Evolutionary conservation across 2,797 vertebrate genomes (phyloP), one percentile per base, ranked within the genome.

Genomic region (Melanotaenia boesemani): DNA sequence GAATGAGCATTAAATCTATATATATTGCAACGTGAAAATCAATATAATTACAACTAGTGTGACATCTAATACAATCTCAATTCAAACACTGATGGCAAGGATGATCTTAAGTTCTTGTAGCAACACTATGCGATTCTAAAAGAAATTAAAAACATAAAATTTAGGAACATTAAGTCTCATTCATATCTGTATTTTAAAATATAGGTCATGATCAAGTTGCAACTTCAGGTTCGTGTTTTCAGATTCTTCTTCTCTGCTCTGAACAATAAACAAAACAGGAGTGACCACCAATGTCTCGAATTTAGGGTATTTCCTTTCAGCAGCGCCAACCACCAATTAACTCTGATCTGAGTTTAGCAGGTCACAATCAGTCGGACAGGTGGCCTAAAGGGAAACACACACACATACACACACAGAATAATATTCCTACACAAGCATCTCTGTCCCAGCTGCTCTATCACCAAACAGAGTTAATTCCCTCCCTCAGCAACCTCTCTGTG

Each of bases 291-390:
- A 20, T 30, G 4, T 83, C 66, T 66, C 56, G 46, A 30, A 76
- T 84, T 69, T 54, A 26, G 63, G 59, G 39, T 72, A 12, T 63
- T 71, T 62, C 67, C 63, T 39, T 68, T 74, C 36, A 70, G 50
- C 73, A 58, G 72, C 39, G 69, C 41, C 20, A 64, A 71, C 60
- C 77, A 76, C 80, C 89, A 91, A 90, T 93, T 92, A 89, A 76
- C 72, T 79, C 36, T 79, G 80, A 91, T 89, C 82, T 84, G 83
- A 89, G 72, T 77, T 81, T 76, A 87, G 80, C 84, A 59, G 89
- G 86, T 90, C 82, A 78, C 72, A 73, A 77, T 86, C 70, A 73
- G 79, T 80, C 82, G 67, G 84, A 89, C 85, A 85, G 87, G 72
- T 71, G 73, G 82, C 87, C 86, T 79, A 52, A 52, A 87, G 86